These are phyloP conservation scores for Aegithalos caudatus DNA, from an alignment of 2,113 vertebrate species.

Conservation along the genomic window DNA sequence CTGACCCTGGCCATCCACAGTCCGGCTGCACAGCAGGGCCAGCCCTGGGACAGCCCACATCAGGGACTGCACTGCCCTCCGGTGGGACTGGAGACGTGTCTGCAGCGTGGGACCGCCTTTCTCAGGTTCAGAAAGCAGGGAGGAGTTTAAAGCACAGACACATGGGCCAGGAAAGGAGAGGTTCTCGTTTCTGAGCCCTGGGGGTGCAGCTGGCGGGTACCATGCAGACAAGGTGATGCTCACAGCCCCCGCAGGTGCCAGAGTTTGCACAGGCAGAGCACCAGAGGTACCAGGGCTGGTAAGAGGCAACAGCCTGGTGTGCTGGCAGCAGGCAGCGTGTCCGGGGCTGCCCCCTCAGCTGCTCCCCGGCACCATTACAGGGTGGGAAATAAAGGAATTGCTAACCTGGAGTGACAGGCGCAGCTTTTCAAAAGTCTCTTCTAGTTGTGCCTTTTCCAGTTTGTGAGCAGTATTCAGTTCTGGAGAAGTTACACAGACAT, in stretches of 20 bases:
- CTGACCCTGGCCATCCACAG: background rate
- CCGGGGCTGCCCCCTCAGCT: background rate
- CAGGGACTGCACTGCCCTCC: background rate
- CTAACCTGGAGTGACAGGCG: slow-evolving; percentile 90
- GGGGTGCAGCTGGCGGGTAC: background rate
- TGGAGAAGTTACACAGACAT: slow-evolving; percentile 57
- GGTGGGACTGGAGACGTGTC: background rate
- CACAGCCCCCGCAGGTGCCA: background rate
- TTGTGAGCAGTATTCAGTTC: slow-evolving; percentile 87
- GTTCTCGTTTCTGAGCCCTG: fast-evolving
- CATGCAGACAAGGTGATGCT: background rate
- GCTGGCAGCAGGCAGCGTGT: background rate
- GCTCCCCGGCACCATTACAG: background rate
- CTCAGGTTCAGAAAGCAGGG: background rate
- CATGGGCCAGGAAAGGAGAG: background rate
- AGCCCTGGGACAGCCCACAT: background rate
- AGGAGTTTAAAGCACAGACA: background rate
- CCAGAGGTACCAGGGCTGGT: background rate
- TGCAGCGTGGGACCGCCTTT: fast-evolving
- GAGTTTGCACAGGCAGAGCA: background rate
- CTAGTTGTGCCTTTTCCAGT: slow-evolving; percentile 87
- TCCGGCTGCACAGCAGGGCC: background rate
- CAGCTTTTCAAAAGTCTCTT: slow-evolving; percentile 90
- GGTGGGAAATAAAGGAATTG: background rate
- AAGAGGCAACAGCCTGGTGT: background rate